Base-by-base conservation (phyloP, 1,140 invertebrate genomes). In the Caerostris extrusa region DNA sequence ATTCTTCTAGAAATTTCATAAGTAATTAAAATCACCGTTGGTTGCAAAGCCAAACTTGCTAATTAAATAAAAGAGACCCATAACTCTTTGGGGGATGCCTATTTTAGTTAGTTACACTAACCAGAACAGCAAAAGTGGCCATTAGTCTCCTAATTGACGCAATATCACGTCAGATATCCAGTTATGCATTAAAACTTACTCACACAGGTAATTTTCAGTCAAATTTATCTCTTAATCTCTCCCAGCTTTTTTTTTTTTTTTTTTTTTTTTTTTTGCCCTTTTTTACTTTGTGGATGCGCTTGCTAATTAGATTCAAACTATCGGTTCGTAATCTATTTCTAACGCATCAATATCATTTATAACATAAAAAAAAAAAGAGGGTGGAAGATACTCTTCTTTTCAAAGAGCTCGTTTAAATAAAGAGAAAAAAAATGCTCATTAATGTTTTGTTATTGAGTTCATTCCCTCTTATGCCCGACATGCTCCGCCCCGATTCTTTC, bases 311-410 rank as follows among this genome's bases (percentile, higher is more conserved):
- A 87, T 50, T n/a, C 56, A 12, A 55, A 87, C 85, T 87, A 87
- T 87, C 85, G 57, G 57, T 58, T 64, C 85, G 82, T 87, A 87
- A 87, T 87, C 85, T 61, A 87, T 87, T 87, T 57, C 85, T 61
- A 61, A 87, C 85, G 58, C 85, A 87, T 61, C 85, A 87, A 87
- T 61, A 64, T 87, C 57, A 64, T 60, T 87, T 61, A 61, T 85
- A 57, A 17, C 55, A 34, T n/a, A 6, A 12, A 77, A 5, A 58
- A 19, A 83, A 85, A 85, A 57, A 19, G 34, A 77, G 17, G 3
- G 5, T 3, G n/a, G 55, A 3, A 19, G 55, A 34, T 34, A 34
- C 34, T 12, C 71, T 77, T 77, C 71, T 77, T 77, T 64, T 57
- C 82, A 17, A 14, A 83, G n/a, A 56, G 53, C 19, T 58, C 82